Base-by-base conservation (phyloP, 2,113 vertebrate genomes). In the Coptodon bakossiorum region DNA sequence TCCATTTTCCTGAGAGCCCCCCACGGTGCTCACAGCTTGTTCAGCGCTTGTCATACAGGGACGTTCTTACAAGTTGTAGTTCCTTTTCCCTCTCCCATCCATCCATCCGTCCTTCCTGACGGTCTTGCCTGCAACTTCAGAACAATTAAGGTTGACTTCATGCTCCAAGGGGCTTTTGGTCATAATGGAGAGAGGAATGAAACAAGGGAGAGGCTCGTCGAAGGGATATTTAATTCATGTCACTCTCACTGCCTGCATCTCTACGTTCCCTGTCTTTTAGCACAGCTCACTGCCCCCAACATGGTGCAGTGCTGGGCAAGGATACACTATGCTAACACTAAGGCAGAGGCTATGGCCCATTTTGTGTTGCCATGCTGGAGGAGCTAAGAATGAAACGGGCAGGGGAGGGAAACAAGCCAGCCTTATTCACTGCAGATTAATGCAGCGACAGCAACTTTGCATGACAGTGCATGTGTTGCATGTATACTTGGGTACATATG, bases 191-290 rank as follows among this genome's bases (percentile, higher is more conserved):
- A 88, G 91, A 90, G 83, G 91, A 92, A 90, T 88, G 90, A 91
- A 96, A 95, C 94, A 91, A 93, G 93, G 86, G 82, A 83, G 87
- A 86, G 76, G 88, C 90, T 95, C 90, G 90, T 93, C 79, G 48
- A 61, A 90, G 89, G 83, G 88, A 96, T 96, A 93, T 96, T 96
- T 96, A 95, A 96, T 96, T 96, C 91, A 96, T 95, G 95, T 90
- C 91, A 92, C 92, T 95, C 90, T 91, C 93, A 40, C 89, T 90
- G 92, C 88, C 91, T 81, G 89, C 91, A 86, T 93, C 86, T 88
- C 91, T 93, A 88, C 89, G 82, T 91, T 93, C 88, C 81, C 94
- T 95, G 94, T 96, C 93, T 92, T 96, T 95, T 91, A 90, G 89
- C 91, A 94, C 95, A 95, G 94, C 93, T 95, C 94, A 94, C 90